Conservation (phyloP, 2,888 invertebrate genomes). For the Embidobia sp. region DNA sequence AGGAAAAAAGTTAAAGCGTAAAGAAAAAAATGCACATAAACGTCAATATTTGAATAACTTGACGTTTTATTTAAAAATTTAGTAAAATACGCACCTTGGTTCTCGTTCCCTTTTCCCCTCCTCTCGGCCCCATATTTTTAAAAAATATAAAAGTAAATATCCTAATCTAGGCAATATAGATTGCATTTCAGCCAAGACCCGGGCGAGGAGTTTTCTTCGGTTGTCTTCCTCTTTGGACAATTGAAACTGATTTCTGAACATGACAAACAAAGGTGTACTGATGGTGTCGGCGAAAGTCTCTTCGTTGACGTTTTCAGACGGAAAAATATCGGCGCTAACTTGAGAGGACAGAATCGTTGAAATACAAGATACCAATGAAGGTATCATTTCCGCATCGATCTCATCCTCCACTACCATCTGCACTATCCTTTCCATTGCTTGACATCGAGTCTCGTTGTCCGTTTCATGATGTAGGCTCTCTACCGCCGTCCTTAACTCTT, state of each 20-base stretch:
- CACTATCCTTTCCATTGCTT: slow-evolving; percentile 85
- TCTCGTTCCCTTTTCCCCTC: slow-evolving; percentile 82
- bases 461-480: slow-evolving; percentile 84
- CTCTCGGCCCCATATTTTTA: slow-evolving; percentile 88
- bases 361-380: slow-evolving; percentile 84
- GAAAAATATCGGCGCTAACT: slow-evolving; percentile 83
- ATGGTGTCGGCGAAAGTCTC: slow-evolving; percentile 88
- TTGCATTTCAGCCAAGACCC: slow-evolving; percentile 89
- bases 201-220: slow-evolving; percentile 89
- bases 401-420: slow-evolving; percentile 85
- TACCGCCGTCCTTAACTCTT: slow-evolving; percentile 83
- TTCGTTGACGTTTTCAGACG: slow-evolving; percentile 83
- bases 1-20: no score
- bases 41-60: no score
- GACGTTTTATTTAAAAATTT: neutral
- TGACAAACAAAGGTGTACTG: slow-evolving; percentile 91
- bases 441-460: slow-evolving; percentile 84
- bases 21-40: no score
- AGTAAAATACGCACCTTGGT: slow-evolving; percentile 70
- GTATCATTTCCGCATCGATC: slow-evolving; percentile 84
- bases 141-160: slow-evolving; percentile 93
- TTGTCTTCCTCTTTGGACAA: slow-evolving; percentile 87
- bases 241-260: slow-evolving; percentile 92
- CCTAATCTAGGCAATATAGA: slow-evolving; percentile 88
- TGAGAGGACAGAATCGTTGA: slow-evolving; percentile 83